Percentiles rank a stretch among this genome's conserved stretches.
These are phyloP conservation scores for Trichoplusia ni DNA, from an alignment of 1,140 invertebrate genomes.

Conservation along the genomic window DNA sequence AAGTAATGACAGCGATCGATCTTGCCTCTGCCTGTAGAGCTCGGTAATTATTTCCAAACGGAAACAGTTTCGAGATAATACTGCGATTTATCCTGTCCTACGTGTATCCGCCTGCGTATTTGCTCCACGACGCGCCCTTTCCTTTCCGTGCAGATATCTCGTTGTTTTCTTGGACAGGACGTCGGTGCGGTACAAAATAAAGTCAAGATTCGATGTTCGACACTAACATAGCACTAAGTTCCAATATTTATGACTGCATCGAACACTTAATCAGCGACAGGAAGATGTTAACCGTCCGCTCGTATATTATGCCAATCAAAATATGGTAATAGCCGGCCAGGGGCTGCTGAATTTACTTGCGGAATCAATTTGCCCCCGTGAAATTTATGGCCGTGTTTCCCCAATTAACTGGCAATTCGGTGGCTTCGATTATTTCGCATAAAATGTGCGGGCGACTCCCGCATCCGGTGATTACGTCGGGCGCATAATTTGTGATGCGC, in stretches of 20 bases:
- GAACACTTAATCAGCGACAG: slow-evolving; percentile 48
- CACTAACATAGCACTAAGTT: slow-evolving; percentile 47
- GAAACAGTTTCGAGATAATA: slow-evolving; percentile 56
- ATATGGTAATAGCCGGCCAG: slow-evolving; percentile 64
- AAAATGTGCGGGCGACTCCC: slow-evolving; percentile 77
- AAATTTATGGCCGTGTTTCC: slow-evolving; percentile 73
- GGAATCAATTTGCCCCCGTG: slow-evolving; percentile 68
- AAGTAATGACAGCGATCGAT: slow-evolving; percentile 56
- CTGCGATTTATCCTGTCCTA: slow-evolving; percentile 44
- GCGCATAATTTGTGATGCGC: slow-evolving; percentile 75
- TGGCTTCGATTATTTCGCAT: slow-evolving; percentile 78
- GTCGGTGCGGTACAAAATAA: slow-evolving; percentile 40
- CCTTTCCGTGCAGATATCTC: neutral
- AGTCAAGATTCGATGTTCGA: slow-evolving; percentile 42
- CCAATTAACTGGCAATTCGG: slow-evolving; percentile 79
- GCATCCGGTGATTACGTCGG: slow-evolving; percentile 78
- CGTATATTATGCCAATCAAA: slow-evolving; percentile 73
- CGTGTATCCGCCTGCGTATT: slow-evolving; percentile 25
- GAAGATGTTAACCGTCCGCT: slow-evolving; percentile 61
- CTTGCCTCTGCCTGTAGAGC: slow-evolving; percentile 36
- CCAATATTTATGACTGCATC: slow-evolving; percentile 58
- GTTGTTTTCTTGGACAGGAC: neutral
- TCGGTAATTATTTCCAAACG: slow-evolving; percentile 53
- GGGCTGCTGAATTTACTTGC: slow-evolving; percentile 45
- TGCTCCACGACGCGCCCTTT: slow-evolving; percentile 10